Evolutionary conservation across 2,113 vertebrate species (phyloP).

Genomic region (Ranitomeya variabilis): DNA sequence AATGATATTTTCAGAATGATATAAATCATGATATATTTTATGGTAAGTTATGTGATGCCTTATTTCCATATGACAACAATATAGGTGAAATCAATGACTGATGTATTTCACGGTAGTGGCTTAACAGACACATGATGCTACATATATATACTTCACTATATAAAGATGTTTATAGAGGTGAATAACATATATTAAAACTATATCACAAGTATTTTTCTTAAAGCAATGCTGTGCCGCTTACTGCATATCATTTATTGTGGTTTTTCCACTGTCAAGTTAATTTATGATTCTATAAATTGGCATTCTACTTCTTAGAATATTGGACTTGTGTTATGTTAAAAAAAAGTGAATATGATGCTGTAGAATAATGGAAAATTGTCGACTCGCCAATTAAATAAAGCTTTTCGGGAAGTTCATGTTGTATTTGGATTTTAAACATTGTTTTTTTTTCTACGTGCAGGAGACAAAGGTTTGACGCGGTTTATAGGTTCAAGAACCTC

Average conservation of each 20-base stretch:
- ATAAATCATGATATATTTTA: too few relatives aligned
- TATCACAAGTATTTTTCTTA: too few relatives aligned
- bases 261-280: background rate
- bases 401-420: constrained; percentile 7
- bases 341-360: background rate
- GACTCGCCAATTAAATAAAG: background rate
- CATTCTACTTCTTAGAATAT: background rate
- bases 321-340: background rate
- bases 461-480: background rate
- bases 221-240: too few relatives aligned
- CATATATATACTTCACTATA: too few relatives aligned
- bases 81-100: too few relatives aligned
- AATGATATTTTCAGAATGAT: too few relatives aligned
- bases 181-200: background rate
- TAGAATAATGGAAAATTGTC: background rate
- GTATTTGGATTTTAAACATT: constrained; percentile 1
- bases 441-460: background rate
- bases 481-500: constrained; percentile 34
- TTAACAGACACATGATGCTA: too few relatives aligned
- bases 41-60: too few relatives aligned
- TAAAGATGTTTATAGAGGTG: too few relatives aligned
- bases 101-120: too few relatives aligned
- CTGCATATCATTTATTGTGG: too few relatives aligned
- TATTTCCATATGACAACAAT: too few relatives aligned
- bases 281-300: background rate